Evolutionary conservation across 2,797 vertebrate genomes (phyloP), one percentile per base, ranked within the genome.

Genomic region (Anguilla megastoma): DNA sequence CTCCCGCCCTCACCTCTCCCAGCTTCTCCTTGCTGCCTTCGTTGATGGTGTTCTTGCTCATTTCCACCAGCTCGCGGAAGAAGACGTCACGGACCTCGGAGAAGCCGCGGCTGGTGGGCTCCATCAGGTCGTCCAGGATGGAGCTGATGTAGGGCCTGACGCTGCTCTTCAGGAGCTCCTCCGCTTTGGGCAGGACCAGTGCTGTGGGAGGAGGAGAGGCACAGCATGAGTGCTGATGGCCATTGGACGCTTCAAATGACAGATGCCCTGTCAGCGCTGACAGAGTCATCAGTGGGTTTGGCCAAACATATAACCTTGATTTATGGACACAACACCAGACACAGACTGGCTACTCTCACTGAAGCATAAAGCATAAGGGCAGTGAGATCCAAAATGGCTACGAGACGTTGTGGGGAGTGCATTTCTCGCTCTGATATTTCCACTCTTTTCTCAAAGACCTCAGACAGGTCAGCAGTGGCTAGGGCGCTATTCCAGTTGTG

Each of bases 91-190:
- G 94, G 58, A 97, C 98, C 93, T 99, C 98, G 0, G 96, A 94
- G 87, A 99, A 99, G 85, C 98, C 98, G 90, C 97, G 96, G 94
- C 98, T 99, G 0, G 97, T 98, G 54, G 98, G 98, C 85, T 96
- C 96, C 98, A 99, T 98, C 93, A 99, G 94, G 1, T 97, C 98
- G 0, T 99, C 98, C 90, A 99, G 95, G 94, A 99, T 98, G 92
- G 98, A 99, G 21, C 95, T 89, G 94, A 99, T 98, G 92, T 98
- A 98, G 10, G 98, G 97, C 94, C 99, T 96, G 36, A 99, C 97
- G 0, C 98, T 98, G 89, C 98, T 97, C 89, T 97, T 97, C 90
- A 99, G 96, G 0, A 98, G 97, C 89, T 98, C 94, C 93, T 99
- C 98, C 0, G 98, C 97, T 91, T 98, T 99, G 69, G 97, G 97